These are phyloP conservation scores for Acrobasis repandana DNA, from an alignment of 2,888 invertebrate species.

Conservation along the genomic window DNA sequence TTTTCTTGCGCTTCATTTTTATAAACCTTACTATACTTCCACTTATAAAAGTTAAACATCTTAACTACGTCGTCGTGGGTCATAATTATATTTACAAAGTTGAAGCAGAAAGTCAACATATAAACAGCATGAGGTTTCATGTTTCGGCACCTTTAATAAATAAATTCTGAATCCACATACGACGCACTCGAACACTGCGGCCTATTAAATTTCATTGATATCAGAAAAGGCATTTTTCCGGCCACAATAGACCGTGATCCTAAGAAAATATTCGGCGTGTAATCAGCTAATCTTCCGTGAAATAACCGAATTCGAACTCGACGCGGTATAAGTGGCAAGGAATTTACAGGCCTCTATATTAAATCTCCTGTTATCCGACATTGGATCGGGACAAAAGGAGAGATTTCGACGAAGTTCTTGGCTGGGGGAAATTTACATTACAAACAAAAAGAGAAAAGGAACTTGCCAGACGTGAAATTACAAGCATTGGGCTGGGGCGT, in stretches of 20 bases:
- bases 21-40: constrained; percentile 50
- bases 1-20: constrained; percentile 37
- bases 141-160: background rate
- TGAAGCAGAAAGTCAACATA: background rate
- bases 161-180: constrained; percentile 8
- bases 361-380: constrained; percentile 63
- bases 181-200: constrained; percentile 8
- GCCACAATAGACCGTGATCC: constrained; percentile 28
- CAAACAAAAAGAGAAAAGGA: constrained; percentile 61
- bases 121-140: constrained; percentile 21
- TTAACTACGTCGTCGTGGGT: constrained; percentile 35
- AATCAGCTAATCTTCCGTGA: constrained; percentile 55
- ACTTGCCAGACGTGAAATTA: constrained; percentile 61
- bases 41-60: constrained; percentile 48
- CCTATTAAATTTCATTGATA: constrained; percentile 22
- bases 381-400: constrained; percentile 60
- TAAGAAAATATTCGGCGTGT: constrained; percentile 39
- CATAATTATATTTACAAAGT: constrained; percentile 21
- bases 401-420: constrained; percentile 54
- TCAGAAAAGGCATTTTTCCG: constrained; percentile 23
- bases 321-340: constrained; percentile 48
- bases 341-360: constrained; percentile 54
- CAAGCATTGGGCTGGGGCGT: constrained; percentile 49
- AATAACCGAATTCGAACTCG: constrained; percentile 48
- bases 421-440: constrained; percentile 66